phyloP scores from a whole-genome alignment of 2,113 vertebrate genomes.

The Dicerorhinus sumatrensis region DNA sequence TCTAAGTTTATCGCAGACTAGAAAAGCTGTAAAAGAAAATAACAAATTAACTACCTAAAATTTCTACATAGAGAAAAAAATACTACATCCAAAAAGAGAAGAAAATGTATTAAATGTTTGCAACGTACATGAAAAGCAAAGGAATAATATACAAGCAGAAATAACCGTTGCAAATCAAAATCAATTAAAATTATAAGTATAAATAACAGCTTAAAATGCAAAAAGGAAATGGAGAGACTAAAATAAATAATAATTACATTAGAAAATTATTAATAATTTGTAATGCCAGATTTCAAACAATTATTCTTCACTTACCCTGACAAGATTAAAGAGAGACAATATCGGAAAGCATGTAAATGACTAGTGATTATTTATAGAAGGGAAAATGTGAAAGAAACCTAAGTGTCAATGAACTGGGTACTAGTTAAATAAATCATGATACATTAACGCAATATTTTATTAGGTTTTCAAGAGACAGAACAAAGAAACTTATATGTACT shows the following conservation, averaged over 20 bases:
- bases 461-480: neutral
- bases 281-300: neutral
- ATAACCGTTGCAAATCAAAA: neutral
- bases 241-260: neutral
- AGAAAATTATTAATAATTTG: neutral
- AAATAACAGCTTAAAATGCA: neutral
- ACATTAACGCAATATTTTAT: neutral
- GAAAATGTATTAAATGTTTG: neutral
- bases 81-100: neutral
- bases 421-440: neutral
- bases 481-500: neutral
- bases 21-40: neutral
- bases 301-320: neutral
- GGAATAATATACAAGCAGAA: neutral
- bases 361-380: neutral
- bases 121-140: neutral
- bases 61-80: neutral
- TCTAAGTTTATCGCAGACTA: neutral
- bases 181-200: neutral
- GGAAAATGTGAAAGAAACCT: neutral
- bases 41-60: neutral
- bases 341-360: neutral
- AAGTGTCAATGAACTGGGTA: neutral
- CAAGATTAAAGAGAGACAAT: neutral
- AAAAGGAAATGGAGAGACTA: neutral